Evolutionary conservation across 2,888 invertebrate genomes (phyloP).

Genomic region (Herminia tarsipennalis): DNA sequence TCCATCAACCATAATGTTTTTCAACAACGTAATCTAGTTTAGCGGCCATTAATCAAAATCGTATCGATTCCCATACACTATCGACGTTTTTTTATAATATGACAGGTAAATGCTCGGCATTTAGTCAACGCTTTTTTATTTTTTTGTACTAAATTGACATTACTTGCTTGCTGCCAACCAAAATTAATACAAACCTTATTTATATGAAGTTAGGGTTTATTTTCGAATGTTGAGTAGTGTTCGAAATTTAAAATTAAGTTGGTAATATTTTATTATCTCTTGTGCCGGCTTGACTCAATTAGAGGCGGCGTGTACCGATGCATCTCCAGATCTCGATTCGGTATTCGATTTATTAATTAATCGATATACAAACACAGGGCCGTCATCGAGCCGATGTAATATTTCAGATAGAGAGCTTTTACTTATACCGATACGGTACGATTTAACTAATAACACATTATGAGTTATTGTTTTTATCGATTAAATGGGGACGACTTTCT

Average conservation of each 20-base stretch:
- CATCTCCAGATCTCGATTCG: slow-evolving; percentile 74
- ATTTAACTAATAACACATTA: slow-evolving; percentile 38
- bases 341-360: slow-evolving; percentile 84
- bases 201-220: slow-evolving; percentile 20
- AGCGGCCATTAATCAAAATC: slow-evolving; percentile 78
- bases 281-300: slow-evolving; percentile 83
- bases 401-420: slow-evolving; percentile 68
- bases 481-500: slow-evolving; percentile 37
- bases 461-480: slow-evolving; percentile 27
- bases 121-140: slow-evolving; percentile 72
- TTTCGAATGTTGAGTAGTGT: slow-evolving; percentile 17
- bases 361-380: slow-evolving; percentile 84
- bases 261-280: slow-evolving; percentile 65
- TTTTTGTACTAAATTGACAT: slow-evolving; percentile 52
- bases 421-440: slow-evolving; percentile 36
- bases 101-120: slow-evolving; percentile 83
- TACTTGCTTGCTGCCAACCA: slow-evolving; percentile 14
- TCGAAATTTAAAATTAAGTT: slow-evolving; percentile 23
- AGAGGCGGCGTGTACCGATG: slow-evolving; percentile 80
- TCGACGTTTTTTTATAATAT: slow-evolving; percentile 79
- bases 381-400: slow-evolving; percentile 77
- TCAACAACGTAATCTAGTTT: slow-evolving; percentile 77
- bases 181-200: slow-evolving; percentile 14
- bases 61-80: slow-evolving; percentile 79
- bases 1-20: slow-evolving; percentile 55